These are phyloP conservation scores for Entomobrya multifasciata DNA, from an alignment of 2,888 invertebrate genomes.

Conservation along the genomic window DNA sequence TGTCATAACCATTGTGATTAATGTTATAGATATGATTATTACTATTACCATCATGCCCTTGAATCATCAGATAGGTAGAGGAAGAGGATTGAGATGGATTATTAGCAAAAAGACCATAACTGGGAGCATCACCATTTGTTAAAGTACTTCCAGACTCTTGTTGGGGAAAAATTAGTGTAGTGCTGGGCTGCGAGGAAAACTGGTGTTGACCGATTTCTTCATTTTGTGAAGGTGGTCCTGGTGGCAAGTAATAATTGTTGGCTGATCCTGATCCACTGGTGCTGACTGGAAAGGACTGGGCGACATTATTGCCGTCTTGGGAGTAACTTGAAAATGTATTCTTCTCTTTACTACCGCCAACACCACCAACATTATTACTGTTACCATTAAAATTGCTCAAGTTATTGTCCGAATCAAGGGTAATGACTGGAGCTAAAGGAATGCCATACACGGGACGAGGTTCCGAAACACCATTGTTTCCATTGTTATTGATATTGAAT, in stretches of 20 bases:
- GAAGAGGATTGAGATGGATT: conserved; percentile 45
- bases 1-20: conserved; percentile 54
- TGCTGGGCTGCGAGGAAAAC: too few relatives aligned
- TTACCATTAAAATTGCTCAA: conserved; percentile 47
- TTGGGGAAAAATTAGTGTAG: conserved; percentile 14
- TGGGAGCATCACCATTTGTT: conserved; percentile 1
- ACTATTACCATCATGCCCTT: conserved; percentile 62
- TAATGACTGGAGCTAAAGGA: conserved; percentile 77
- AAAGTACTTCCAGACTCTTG: neutral
- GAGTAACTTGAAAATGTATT: neutral
- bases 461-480: too few relatives aligned
- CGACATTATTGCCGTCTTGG: conserved; percentile 22
- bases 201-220: conserved; percentile 26
- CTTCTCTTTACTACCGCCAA: neutral
- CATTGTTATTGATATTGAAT: conserved; percentile 28
- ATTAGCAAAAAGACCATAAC: conserved; percentile 36
- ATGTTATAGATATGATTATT: conserved; percentile 66
- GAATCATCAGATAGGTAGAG: conserved; percentile 51
- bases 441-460: conserved; percentile 77
- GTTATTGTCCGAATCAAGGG: conserved; percentile 71
- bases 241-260: conserved; percentile 47
- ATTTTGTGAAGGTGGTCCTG: neutral
- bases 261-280: neutral
- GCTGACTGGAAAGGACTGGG: neutral
- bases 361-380: conserved; percentile 6